phyloP scores from a whole-genome alignment of 1,140 invertebrate species.

The Listronotus oregonensis region DNA sequence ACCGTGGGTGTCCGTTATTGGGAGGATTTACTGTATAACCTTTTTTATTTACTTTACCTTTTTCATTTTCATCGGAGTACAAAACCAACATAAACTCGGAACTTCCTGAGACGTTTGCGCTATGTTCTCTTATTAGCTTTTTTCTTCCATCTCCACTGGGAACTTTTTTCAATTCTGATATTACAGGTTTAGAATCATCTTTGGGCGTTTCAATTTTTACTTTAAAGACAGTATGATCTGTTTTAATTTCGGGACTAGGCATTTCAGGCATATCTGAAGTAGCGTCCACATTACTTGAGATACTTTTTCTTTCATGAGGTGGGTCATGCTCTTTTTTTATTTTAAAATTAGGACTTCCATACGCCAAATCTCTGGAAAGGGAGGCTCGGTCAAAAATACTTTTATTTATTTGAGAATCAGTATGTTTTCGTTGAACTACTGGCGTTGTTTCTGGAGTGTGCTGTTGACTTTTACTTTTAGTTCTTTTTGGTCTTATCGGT shows the following conservation, averaged over 20 bases:
- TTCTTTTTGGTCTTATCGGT: slow-evolving; percentile 48
- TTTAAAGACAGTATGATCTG: slow-evolving; percentile 31
- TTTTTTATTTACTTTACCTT: slow-evolving; percentile 53
- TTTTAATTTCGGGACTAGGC: slow-evolving; percentile 20
- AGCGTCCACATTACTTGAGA: neutral
- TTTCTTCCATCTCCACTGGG: slow-evolving; percentile 37
- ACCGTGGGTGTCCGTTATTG: too few species aligned
- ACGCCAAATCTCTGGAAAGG: slow-evolving; percentile 49
- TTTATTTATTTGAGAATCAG: slow-evolving; percentile 36
- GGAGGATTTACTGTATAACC: too few species aligned
- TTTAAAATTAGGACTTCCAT: slow-evolving; percentile 52
- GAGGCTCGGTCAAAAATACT: slow-evolving; percentile 51
- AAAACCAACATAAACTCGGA: slow-evolving; percentile 82
- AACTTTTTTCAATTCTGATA: slow-evolving; percentile 16
- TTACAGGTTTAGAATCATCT: neutral
- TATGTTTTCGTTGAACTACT: slow-evolving; percentile 35
- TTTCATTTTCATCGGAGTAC: slow-evolving; percentile 66
- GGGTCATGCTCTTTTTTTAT: slow-evolving; percentile 40
- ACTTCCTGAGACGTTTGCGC: slow-evolving; percentile 56
- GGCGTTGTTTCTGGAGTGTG: slow-evolving; percentile 52
- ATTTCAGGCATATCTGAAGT: slow-evolving; percentile 21
- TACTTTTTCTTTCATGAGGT: neutral
- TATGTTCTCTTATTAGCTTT: slow-evolving; percentile 40
- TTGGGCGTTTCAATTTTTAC: slow-evolving; percentile 35
- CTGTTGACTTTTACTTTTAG: slow-evolving; percentile 49